Conservation (phyloP, 1,140 invertebrate genomes). For the Drosophila prosaltans region DNA sequence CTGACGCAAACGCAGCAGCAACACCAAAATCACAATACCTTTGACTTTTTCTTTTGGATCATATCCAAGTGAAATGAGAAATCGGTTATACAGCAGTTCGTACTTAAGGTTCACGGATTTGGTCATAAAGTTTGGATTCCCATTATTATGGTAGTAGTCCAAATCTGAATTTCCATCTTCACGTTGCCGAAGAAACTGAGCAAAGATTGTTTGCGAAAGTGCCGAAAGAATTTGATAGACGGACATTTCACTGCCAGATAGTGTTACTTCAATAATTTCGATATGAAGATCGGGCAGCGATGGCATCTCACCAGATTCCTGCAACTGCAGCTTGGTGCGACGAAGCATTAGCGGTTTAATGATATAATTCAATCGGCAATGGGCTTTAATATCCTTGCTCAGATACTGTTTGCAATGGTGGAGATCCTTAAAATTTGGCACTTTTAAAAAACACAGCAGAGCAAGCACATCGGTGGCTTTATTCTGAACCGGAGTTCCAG, state of each 20-base stretch:
- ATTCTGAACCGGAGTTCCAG: slow-evolving; percentile 58
- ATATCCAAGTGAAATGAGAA: slow-evolving; percentile 46
- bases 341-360: slow-evolving; percentile 57
- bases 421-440: slow-evolving; percentile 47
- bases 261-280: slow-evolving; percentile 27
- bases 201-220: slow-evolving; percentile 41
- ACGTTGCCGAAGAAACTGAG: slow-evolving; percentile 39
- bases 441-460: slow-evolving; percentile 40
- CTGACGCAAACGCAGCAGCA: slow-evolving; percentile 55
- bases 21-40: slow-evolving; percentile 54
- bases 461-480: slow-evolving; percentile 53
- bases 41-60: slow-evolving; percentile 30
- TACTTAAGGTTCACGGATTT: slow-evolving; percentile 23
- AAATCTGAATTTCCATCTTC: slow-evolving; percentile 46
- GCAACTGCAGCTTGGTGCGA: slow-evolving; percentile 46
- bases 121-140: slow-evolving; percentile 34
- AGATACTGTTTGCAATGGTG: slow-evolving; percentile 38
- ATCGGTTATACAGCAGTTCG: slow-evolving; percentile 36
- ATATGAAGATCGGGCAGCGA: slow-evolving; percentile 26
- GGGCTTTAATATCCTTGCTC: slow-evolving; percentile 28
- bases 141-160: slow-evolving; percentile 36
- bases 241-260: slow-evolving; percentile 38
- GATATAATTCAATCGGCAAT: slow-evolving; percentile 33
- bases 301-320: slow-evolving; percentile 46
- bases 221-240: slow-evolving; percentile 57